Evolutionary conservation across 2,797 vertebrate species (phyloP), one percentile per base, ranked within the genome.

Genomic region (Trematomus bernacchii): DNA sequence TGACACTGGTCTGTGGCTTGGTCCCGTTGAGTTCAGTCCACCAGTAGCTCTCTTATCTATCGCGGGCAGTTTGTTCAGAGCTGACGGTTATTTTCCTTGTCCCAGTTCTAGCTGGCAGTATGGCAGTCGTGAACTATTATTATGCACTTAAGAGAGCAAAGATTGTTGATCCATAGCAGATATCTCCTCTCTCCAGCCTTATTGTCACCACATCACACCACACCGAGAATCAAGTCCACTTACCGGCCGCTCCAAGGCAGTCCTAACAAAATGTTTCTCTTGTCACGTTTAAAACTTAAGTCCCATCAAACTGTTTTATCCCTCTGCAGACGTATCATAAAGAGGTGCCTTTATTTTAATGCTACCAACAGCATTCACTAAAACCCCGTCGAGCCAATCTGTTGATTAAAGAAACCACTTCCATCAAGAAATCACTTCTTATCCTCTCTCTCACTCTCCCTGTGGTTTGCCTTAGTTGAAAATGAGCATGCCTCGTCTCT

Each of bases 11-110:
- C 93, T 93, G 93, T 94, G 91, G 86, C 83, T 89, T 77, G 87
- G 92, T 93, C 91, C 92, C 84, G 65, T 84, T 86, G 84, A 90
- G 86, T 91, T 94, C 94, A 93, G 95, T 96, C 95, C 95, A 95
- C 95, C 95, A 95, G 95, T 90, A 93, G 89, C 94, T 95, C 94
- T 93, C 61, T 90, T 88, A 91, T 92, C 85, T 76, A 85, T 83
- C 88, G 78, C 46, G 79, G 90, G 86, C 83, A 77, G 72, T 88
- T 87, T 62, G 83, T 86, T 89, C 89, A 78, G 82, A 89, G 84
- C 79, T 86, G 83, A 82, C 54, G 51, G 74, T 47, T 71, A 51
- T 75, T 75, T 46, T 55, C 57, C 50, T 77, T 54, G 74, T 89
- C 85, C 78, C 82, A 85, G 87, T 92, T 88, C 62, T 65, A 85